These are phyloP conservation scores for Pyrgilauda ruficollis DNA, from an alignment of 2,113 vertebrate species.

Conservation along the genomic window DNA sequence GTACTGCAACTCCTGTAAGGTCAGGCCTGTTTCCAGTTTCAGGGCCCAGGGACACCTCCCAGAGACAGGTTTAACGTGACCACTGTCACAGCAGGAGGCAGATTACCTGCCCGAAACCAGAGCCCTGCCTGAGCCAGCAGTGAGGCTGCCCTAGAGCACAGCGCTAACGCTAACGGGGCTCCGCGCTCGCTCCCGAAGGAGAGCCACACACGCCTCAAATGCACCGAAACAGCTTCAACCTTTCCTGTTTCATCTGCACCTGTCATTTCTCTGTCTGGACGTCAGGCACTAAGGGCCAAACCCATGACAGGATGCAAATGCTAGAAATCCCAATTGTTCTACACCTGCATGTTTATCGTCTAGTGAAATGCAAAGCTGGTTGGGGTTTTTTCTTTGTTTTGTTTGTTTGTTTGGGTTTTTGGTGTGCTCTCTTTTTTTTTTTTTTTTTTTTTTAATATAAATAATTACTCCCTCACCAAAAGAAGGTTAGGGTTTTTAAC, in stretches of 20 bases:
- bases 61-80: not conserved
- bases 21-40: not conserved
- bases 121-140: not conserved
- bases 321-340: not conserved
- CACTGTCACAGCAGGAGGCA: not conserved
- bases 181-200: accelerated
- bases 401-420: not conserved
- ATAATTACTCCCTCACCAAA: not conserved
- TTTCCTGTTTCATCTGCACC: not conserved
- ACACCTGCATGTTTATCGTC: not conserved
- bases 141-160: not conserved
- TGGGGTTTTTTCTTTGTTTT: not conserved
- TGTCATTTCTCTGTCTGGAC: not conserved
- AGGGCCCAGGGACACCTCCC: not conserved
- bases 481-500: not conserved
- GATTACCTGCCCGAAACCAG: not conserved
- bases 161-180: accelerated
- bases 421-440: no score
- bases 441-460: not conserved
- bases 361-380: not conserved
- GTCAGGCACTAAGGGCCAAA: not conserved
- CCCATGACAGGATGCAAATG: not conserved
- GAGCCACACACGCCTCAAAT: accelerated
- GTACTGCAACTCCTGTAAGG: not conserved
- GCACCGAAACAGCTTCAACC: not conserved